A percentile compares a stretch with the other conserved stretches of the same genome.
Conservation (phyloP, 2,113 vertebrate species). For the Bubo blakistoni region DNA sequence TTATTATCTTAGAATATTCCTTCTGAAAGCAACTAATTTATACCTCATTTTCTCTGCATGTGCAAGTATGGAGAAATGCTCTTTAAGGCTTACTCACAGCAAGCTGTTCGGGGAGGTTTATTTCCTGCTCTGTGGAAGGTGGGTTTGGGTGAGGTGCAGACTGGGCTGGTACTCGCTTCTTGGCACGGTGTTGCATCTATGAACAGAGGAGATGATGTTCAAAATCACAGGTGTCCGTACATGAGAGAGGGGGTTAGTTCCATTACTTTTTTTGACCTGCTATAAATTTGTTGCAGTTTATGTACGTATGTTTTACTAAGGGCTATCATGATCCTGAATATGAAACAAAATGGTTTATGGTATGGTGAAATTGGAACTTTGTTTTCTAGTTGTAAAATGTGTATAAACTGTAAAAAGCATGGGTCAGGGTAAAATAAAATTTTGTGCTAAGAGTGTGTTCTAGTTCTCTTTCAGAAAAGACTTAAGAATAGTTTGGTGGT, state of each 20-base stretch:
- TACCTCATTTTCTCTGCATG: neutral
- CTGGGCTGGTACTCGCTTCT: accelerated
- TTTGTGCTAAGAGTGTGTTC: conserved; percentile 35
- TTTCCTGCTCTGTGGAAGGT: neutral
- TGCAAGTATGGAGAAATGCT: neutral
- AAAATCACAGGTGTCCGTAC: neutral
- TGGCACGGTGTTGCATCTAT: neutral
- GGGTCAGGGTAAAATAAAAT: conserved; percentile 64
- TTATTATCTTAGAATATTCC: neutral
- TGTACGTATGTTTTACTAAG: conserved; percentile 41
- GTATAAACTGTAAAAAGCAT: conserved; percentile 58
- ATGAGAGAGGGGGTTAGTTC: neutral
- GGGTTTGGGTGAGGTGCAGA: neutral
- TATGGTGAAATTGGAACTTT: neutral
- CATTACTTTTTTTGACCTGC: neutral
- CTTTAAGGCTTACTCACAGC: neutral
- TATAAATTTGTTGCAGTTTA: neutral
- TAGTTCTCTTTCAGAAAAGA: neutral
- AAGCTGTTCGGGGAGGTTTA: neutral
- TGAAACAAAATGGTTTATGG: neutral
- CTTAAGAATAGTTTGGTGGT: neutral
- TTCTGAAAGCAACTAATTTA: neutral
- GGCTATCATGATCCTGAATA: conserved; percentile 28
- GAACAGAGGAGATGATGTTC: neutral
- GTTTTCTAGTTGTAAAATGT: conserved; percentile 57